Conservation (phyloP, 2,888 invertebrate species). For the Abrostola tripartita region DNA sequence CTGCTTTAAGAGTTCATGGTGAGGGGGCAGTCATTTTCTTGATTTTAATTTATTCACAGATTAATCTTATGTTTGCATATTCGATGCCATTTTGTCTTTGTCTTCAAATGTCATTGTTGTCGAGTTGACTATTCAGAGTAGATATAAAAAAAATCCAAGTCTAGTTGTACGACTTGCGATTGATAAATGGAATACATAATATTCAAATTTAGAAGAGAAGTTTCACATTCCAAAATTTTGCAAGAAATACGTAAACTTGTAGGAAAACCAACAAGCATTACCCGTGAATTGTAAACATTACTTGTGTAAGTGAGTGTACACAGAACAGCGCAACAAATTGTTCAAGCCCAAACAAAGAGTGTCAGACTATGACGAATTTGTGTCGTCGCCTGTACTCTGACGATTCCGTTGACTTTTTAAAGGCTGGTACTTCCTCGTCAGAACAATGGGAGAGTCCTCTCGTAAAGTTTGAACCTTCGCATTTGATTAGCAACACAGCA, state of each 20-base stretch:
- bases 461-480: slow-evolving; percentile 63
- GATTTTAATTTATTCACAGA: slow-evolving; percentile 14
- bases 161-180: too few relatives aligned
- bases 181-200: not conserved
- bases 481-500: slow-evolving; percentile 52
- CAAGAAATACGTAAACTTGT: not conserved
- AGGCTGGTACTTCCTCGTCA: slow-evolving; percentile 55
- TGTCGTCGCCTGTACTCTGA: slow-evolving; percentile 26
- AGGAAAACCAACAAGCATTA: slow-evolving; percentile 11
- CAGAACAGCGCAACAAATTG: slow-evolving; percentile 30
- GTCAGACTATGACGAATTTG: slow-evolving; percentile 48
- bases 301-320: slow-evolving; percentile 11
- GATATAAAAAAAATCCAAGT: too few relatives aligned
- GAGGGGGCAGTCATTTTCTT: slow-evolving; percentile 5
- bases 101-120: not conserved
- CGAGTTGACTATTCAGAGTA: too few relatives aligned
- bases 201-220: not conserved
- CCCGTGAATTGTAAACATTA: slow-evolving; percentile 9
- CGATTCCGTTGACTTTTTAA: slow-evolving; percentile 36
- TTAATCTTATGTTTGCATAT: slow-evolving; percentile 29
- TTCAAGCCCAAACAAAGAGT: slow-evolving; percentile 47
- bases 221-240: not conserved
- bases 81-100: not conserved
- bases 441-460: slow-evolving; percentile 66
- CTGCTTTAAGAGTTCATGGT: too few relatives aligned